Percentiles rank a stretch among this genome's conserved stretches.
These are phyloP conservation scores for Mesitornis unicolor DNA, from an alignment of 2,113 vertebrate species.

Conservation along the genomic window DNA sequence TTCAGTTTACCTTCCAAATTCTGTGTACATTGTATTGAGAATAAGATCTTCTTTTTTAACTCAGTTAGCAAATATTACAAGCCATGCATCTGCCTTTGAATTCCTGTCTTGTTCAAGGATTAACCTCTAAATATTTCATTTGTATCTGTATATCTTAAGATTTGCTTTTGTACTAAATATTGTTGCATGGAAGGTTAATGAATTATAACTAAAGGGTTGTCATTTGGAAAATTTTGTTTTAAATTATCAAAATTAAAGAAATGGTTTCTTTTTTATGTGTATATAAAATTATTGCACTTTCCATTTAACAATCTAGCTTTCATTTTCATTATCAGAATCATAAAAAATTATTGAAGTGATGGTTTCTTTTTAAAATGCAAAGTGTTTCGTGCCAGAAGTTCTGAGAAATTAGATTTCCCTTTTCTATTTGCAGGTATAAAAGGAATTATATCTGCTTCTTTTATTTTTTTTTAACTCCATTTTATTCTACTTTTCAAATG, in stretches of 20 bases:
- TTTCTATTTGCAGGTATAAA: constrained; percentile 41
- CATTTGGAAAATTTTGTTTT: constrained; percentile 69
- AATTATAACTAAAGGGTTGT: constrained; percentile 61
- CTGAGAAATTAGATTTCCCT: constrained; percentile 53
- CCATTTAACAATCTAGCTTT: constrained; percentile 63
- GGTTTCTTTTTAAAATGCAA: constrained; percentile 65
- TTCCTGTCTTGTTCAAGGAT: neutral
- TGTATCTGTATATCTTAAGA: neutral
- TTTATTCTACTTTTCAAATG: constrained; percentile 27
- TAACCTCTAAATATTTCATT: constrained; percentile 36
- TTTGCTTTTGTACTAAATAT: neutral
- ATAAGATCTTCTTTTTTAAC: neutral
- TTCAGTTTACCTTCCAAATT: neutral
- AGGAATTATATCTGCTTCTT: constrained; percentile 21
- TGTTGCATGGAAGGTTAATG: neutral
- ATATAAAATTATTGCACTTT: constrained; percentile 54
- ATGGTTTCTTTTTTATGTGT: constrained; percentile 41
- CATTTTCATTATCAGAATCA: constrained; percentile 67
- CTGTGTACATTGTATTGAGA: neutral
- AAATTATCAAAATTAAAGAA: constrained; percentile 69
- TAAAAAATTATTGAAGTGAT: constrained; percentile 66
- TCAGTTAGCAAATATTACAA: neutral
- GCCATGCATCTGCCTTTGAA: neutral
- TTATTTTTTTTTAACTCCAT: neutral
- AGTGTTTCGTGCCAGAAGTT: constrained; percentile 61